A percentile compares a stretch with the other conserved stretches of the same genome.
Evolutionary conservation across 1,140 invertebrate genomes (phyloP).

Genomic region (Caenorhabditis briggsae): DNA sequence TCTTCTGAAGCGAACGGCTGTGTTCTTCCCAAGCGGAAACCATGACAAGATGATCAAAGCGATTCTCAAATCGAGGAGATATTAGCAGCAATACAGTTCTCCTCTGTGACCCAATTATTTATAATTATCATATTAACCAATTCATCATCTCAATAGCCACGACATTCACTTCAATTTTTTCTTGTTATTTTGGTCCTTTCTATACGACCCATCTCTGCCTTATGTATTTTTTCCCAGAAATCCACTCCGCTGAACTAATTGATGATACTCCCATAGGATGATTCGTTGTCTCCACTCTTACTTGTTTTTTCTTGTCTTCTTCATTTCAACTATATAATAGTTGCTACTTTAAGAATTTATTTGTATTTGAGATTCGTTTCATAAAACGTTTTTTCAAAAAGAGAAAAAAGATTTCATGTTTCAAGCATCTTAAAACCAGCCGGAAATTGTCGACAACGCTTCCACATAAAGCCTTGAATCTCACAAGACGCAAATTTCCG

Average conservation of each 20-base stretch:
- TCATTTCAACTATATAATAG: constrained; percentile 49
- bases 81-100: background rate
- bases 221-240: constrained; percentile 16
- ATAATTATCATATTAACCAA: background rate
- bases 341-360: background rate
- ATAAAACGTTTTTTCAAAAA: constrained; percentile 17
- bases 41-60: constrained; percentile 50
- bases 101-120: background rate
- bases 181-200: background rate
- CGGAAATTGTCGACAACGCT: constrained; percentile 33
- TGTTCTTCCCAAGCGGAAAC: constrained; percentile 39
- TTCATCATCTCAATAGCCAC: background rate
- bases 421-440: background rate
- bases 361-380: background rate
- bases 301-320: background rate
- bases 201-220: constrained; percentile 15
- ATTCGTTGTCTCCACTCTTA: background rate
- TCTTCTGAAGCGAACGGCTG: constrained; percentile 34
- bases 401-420: too few relatives aligned
- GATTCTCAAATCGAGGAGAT: constrained; percentile 38
- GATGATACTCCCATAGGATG: constrained; percentile 40
- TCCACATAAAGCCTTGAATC: background rate
- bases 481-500: background rate
- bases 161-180: constrained; percentile 14
- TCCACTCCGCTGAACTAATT: background rate